phyloP scores from a whole-genome alignment of 2,797 vertebrate genomes.

The Apogon talboti region DNA sequence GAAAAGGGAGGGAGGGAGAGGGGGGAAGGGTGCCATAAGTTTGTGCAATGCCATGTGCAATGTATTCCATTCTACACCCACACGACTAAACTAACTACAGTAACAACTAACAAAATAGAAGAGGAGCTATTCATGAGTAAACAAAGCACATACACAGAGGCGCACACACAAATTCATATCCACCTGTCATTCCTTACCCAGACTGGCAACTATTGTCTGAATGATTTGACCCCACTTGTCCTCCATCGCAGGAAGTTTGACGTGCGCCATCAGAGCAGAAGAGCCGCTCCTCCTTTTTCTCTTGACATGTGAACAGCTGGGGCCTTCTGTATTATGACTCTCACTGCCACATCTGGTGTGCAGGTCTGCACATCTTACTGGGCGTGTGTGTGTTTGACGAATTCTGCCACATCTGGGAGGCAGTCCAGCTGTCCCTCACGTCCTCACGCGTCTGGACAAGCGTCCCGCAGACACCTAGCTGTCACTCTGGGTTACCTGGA shows the following conservation, averaged over 20 bases:
- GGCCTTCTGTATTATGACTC: slow-evolving; percentile 69
- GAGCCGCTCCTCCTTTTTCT: slow-evolving; percentile 46
- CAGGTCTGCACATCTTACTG: slow-evolving; percentile 8
- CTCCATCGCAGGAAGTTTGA: slow-evolving; percentile 45
- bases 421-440: slow-evolving; percentile 54
- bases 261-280: slow-evolving; percentile 33
- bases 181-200: slow-evolving; percentile 37
- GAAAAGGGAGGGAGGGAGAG: slow-evolving; percentile 47
- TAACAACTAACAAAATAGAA: slow-evolving; percentile 52
- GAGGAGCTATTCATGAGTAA: slow-evolving; percentile 33
- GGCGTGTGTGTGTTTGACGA: slow-evolving; percentile 37
- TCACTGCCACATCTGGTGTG: slow-evolving; percentile 66
- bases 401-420: slow-evolving; percentile 70
- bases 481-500: slow-evolving; percentile 77
- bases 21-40: slow-evolving; percentile 72
- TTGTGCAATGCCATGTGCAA: slow-evolving; percentile 73
- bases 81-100: slow-evolving; percentile 59
- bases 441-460: slow-evolving; percentile 60
- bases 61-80: slow-evolving; percentile 75
- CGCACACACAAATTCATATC: slow-evolving; percentile 13
- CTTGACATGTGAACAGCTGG: slow-evolving; percentile 69
- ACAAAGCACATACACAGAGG: slow-evolving; percentile 29
- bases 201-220: slow-evolving; percentile 51
- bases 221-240: slow-evolving; percentile 65
- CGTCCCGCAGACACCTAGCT: slow-evolving; percentile 70